phyloP scores from a whole-genome alignment of 2,888 invertebrate genomes.

The Patella pellucida region DNA sequence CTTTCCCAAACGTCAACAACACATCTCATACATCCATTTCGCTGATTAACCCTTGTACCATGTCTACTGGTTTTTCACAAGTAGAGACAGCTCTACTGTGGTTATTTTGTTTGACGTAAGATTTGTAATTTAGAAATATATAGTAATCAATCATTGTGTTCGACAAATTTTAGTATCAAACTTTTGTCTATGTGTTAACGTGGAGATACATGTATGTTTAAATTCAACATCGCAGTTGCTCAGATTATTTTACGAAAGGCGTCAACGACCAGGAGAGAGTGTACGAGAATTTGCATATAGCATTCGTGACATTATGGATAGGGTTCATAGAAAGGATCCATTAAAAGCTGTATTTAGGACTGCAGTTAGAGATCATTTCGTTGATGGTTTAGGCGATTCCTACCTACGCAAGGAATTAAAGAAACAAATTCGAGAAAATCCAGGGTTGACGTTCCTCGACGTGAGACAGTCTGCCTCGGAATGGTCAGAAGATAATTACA shows the following conservation, averaged over 20 bases:
- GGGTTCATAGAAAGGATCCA: neutral
- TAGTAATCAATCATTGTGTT: no score
- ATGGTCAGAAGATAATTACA: neutral
- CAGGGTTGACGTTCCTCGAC: neutral
- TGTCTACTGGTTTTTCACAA: no score
- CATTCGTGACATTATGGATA: neutral
- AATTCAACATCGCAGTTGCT: neutral
- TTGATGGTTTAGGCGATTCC: neutral
- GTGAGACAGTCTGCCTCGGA: neutral
- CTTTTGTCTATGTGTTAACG: no score
- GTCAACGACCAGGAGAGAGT: neutral
- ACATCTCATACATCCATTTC: no score
- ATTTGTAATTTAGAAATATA: no score
- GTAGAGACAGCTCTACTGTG: no score
- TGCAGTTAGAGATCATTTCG: constrained; percentile 2
- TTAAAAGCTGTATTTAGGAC: neutral
- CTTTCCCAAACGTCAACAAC: no score
- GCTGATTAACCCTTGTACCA: no score
- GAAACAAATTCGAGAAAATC: neutral
- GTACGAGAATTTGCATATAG: neutral
- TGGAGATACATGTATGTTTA: no score
- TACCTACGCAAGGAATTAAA: constrained; percentile 1
- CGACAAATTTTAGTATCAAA: no score
- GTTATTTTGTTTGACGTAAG: no score
- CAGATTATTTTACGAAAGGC: neutral